Conservation (phyloP, 2,113 vertebrate genomes). For the Ibidorhyncha struthersii region DNA sequence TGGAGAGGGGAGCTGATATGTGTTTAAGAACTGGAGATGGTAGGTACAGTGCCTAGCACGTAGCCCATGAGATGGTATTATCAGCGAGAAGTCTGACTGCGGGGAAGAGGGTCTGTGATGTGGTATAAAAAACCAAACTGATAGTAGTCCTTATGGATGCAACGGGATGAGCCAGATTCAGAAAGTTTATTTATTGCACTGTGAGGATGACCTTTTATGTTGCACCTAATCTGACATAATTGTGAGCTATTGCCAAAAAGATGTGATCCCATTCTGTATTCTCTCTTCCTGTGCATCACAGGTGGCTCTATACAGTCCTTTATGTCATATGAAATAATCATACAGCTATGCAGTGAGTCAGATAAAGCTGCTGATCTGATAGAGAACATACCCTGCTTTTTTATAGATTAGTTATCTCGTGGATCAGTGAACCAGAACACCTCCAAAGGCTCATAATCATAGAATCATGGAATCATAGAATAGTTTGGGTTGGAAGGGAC, state of each 20-base stretch:
- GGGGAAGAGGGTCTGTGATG: not conserved
- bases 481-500: not conserved
- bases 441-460: not conserved
- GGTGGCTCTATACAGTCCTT: not conserved
- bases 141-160: not conserved
- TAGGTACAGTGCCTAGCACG: not conserved
- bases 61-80: not conserved
- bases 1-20: fast-evolving
- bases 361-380: not conserved
- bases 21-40: not conserved
- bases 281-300: not conserved
- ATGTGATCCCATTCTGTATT: not conserved
- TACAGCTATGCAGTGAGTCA: not conserved
- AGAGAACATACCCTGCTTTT: not conserved
- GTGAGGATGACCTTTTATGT: not conserved
- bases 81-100: not conserved
- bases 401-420: not conserved
- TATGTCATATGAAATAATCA: not conserved
- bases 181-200: not conserved
- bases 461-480: not conserved
- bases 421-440: not conserved
- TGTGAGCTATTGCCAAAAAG: not conserved
- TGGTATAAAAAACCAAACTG: not conserved
- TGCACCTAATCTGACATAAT: not conserved
- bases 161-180: not conserved